Conservation (phyloP, 2,797 vertebrate genomes). For the Apodemus agrarius region DNA sequence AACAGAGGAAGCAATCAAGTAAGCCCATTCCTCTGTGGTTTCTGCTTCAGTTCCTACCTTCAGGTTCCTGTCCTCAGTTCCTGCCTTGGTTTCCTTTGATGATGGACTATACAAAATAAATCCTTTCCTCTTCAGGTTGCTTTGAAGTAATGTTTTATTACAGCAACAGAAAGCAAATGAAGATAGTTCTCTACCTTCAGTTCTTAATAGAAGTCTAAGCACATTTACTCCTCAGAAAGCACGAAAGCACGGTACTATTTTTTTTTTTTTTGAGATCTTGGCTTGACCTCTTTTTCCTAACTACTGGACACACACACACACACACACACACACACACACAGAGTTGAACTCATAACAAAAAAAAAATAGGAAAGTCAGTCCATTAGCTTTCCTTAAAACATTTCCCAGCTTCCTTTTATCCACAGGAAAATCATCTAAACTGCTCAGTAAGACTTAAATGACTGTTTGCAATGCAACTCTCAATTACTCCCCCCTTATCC, state of each 20-base stretch:
- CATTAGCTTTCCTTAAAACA: constrained; percentile 1
- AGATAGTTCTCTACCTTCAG: not conserved
- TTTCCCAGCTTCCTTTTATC: not conserved
- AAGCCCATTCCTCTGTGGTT: not conserved
- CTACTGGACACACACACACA: not conserved
- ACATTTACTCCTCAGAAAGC: not conserved
- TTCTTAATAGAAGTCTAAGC: not conserved
- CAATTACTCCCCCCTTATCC: not conserved
- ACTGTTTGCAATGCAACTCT: not conserved
- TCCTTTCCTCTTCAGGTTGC: not conserved
- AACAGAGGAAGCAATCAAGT: not conserved
- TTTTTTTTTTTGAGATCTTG: not conserved
- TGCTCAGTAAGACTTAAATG: not conserved
- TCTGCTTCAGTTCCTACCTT: not conserved
- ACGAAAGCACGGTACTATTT: not conserved
- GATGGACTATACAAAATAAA: not conserved
- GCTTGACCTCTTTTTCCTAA: constrained; percentile 32
- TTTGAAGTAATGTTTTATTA: not conserved
- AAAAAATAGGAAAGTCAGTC: constrained; percentile 57
- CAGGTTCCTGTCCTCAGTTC: too few species aligned
- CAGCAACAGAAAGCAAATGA: too few species aligned
- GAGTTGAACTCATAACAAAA: constrained; percentile 33
- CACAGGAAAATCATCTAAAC: not conserved
- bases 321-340: not conserved
- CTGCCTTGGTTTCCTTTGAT: not conserved